These are phyloP conservation scores for Serilophus lunatus DNA, from an alignment of 2,113 vertebrate genomes.

Conservation along the genomic window DNA sequence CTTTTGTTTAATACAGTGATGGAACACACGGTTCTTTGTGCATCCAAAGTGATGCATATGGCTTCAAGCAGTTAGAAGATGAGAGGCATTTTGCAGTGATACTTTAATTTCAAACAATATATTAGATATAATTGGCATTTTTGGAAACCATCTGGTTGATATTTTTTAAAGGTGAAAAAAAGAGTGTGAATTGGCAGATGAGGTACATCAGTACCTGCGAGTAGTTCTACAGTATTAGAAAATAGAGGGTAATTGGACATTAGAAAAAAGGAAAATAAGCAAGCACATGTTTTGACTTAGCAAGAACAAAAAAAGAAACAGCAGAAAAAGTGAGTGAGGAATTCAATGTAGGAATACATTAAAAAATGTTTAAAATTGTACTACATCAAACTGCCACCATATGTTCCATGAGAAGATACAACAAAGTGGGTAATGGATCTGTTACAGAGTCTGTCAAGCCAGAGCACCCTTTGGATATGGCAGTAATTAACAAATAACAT, in stretches of 20 bases:
- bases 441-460: background rate
- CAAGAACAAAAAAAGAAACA: too few species aligned
- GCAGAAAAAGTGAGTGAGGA: background rate
- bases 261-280: background rate
- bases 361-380: background rate
- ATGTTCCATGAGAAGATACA: conserved; percentile 2
- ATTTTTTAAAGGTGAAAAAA: background rate
- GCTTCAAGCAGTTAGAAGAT: background rate
- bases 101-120: conserved; percentile 17
- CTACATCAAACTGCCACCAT: background rate
- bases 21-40: background rate
- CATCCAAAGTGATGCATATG: background rate
- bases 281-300: background rate
- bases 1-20: background rate
- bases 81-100: background rate
- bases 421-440: background rate
- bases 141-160: conserved; percentile 25
- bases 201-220: background rate
- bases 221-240: background rate
- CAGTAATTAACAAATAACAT: conserved; percentile 53
- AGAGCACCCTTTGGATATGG: conserved; percentile 17
- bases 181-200: background rate
- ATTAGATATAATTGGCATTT: conserved; percentile 16
- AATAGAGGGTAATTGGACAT: background rate
- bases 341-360: background rate